Evolutionary conservation across 2,888 invertebrate species (phyloP).

Genomic region (Platycheirus rosarum): DNA sequence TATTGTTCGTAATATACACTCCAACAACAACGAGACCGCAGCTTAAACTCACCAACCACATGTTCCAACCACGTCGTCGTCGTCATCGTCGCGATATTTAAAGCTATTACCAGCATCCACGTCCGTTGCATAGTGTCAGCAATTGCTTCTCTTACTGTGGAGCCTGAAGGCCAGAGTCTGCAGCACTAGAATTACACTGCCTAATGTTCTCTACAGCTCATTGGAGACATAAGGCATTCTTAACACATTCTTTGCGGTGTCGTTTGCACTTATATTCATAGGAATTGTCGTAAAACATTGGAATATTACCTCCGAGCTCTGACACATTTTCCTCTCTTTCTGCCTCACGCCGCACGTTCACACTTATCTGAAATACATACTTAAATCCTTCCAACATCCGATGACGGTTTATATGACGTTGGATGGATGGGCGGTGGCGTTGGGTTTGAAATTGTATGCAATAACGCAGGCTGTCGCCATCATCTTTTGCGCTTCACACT

Average conservation of each 20-base stretch:
- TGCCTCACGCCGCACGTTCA: neutral
- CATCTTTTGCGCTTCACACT: constrained; percentile 27
- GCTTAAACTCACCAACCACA: neutral
- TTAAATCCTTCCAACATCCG: neutral
- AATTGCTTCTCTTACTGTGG: constrained; percentile 24
- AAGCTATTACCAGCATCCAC: constrained; percentile 52
- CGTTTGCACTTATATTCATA: constrained; percentile 59
- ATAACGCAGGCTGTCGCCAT: constrained; percentile 51
- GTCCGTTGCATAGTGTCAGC: constrained; percentile 31
- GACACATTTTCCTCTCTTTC: constrained; percentile 6
- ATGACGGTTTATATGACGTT: neutral
- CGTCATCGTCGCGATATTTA: constrained; percentile 47
- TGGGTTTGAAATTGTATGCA: constrained; percentile 47
- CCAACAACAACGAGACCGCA: neutral
- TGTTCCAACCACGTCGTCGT: constrained; percentile 7
- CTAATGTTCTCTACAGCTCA: neutral
- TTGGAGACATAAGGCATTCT: constrained; percentile 49
- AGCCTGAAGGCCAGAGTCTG: neutral
- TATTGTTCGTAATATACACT: constrained; percentile 11
- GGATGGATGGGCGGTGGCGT: constrained; percentile 10
- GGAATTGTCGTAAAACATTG: constrained; percentile 52
- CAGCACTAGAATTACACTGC: constrained; percentile 10
- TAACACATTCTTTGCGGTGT: constrained; percentile 58
- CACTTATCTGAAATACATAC: constrained; percentile 12
- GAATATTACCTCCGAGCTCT: constrained; percentile 15